Evolutionary conservation across 2,888 invertebrate genomes (phyloP), one percentile per base, ranked within the genome.

Genomic region (Sinhomidia bicolor): DNA sequence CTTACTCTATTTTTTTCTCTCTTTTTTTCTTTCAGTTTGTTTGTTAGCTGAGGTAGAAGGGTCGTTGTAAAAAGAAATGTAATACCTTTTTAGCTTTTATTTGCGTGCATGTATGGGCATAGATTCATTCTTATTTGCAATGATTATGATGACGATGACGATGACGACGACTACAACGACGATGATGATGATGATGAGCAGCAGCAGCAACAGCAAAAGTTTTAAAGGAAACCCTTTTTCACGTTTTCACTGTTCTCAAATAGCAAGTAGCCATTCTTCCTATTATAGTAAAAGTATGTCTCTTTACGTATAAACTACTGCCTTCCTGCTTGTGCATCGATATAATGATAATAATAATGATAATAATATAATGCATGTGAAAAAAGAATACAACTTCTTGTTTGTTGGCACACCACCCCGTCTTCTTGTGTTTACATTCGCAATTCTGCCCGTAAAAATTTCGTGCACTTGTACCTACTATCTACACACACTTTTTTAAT

Each of bases 1-100:
- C 65, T 68, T 68, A 68, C 65, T 29, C 65, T 17, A 68, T 36
- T 68, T 60, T 54, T 36, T 62, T 62, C 62, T 62, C 7, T 57
- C n/a, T n/a, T n/a, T n/a, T n/a, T n/a, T n/a, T n/a, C n/a, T n/a
- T n/a, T n/a, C 54, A 54, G 54, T 17, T 54, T 54, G 54, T 54
- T 54, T 14, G 54, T 17, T n/a, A n/a, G n/a, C n/a, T n/a, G n/a
- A n/a, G n/a, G n/a, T n/a, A n/a, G n/a, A 14, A 51, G 14, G 51
- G 3, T 54, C 54, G 54, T 54, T 47, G 47, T 47, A n/a, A n/a
- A n/a, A n/a, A n/a, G n/a, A n/a, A n/a, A n/a, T n/a, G n/a, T n/a
- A n/a, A n/a, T n/a, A n/a, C n/a, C n/a, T n/a, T n/a, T n/a, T n/a
- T n/a, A n/a, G n/a, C n/a, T n/a, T n/a, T n/a, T n/a, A 5, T 54